Conservation (phyloP, 2,888 invertebrate genomes). For the Palloptera scutellata region DNA sequence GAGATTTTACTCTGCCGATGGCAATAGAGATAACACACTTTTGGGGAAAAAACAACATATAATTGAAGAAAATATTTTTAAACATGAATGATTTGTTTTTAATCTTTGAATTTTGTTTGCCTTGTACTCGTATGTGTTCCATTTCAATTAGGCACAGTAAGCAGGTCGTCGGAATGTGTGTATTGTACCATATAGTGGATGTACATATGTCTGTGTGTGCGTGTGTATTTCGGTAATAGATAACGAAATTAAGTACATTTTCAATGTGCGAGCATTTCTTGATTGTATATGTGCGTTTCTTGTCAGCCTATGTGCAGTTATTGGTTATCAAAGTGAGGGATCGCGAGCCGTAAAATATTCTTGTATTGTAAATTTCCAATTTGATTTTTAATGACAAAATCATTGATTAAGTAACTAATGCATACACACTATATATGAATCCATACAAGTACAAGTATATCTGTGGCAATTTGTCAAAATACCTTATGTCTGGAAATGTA, state of each 20-base stretch:
- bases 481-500: no score
- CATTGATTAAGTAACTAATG: no score
- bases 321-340: neutral
- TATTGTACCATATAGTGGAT: no score
- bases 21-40: constrained; percentile 11
- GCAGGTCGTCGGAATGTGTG: constrained; percentile 7
- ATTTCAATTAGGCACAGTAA: neutral
- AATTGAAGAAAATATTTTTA: constrained; percentile 9
- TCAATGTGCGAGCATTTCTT: neutral
- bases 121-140: neutral
- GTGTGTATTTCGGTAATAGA: neutral
- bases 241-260: neutral
- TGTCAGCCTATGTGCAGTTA: neutral
- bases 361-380: no score
- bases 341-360: neutral
- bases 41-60: constrained; percentile 2
- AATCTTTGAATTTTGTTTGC: constrained; percentile 34
- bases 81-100: constrained; percentile 38
- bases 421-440: no score
- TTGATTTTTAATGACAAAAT: no score
- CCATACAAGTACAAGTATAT: no score
- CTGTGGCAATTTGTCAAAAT: no score
- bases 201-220: neutral
- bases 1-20: constrained; percentile 23
- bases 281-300: no score